Percentiles rank a stretch among this genome's conserved stretches.
These are phyloP conservation scores for Romanogobio albipinnatus DNA, from an alignment of 2,113 vertebrate species.

Conservation along the genomic window DNA sequence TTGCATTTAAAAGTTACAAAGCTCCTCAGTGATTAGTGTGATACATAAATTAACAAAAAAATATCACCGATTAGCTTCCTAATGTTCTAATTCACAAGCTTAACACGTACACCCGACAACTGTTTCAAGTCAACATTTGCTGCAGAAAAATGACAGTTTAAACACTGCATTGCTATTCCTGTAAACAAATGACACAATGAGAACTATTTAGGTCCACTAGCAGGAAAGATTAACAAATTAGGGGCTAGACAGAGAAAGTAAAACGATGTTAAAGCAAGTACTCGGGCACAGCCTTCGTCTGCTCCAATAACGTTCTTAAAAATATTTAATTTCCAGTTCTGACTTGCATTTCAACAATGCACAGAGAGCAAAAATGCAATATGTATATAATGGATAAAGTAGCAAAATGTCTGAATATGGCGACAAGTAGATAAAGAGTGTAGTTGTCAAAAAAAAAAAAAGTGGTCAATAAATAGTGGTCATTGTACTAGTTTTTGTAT, in stretches of 20 bases:
- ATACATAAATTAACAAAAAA: constrained; percentile 23
- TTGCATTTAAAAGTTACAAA: constrained; percentile 37
- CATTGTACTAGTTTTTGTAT: not conserved
- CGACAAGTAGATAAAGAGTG: not conserved
- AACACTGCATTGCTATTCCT: constrained; percentile 42
- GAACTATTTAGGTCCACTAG: constrained; percentile 13
- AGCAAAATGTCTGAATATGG: not conserved
- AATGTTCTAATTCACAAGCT: constrained; percentile 42
- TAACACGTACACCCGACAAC: not conserved
- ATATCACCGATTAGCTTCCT: not conserved
- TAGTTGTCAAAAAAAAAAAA: not conserved
- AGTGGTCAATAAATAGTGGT: not conserved
- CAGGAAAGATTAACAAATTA: not conserved
- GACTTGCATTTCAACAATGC: constrained; percentile 7
- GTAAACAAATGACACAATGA: constrained; percentile 47
- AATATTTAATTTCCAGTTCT: not conserved
- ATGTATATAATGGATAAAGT: not conserved
- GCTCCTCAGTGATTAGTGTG: constrained; percentile 2
- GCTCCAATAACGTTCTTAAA: not conserved
- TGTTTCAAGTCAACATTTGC: constrained; percentile 25
- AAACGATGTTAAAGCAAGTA: not conserved
- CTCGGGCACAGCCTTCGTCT: not conserved
- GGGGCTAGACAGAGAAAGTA: too few relatives aligned
- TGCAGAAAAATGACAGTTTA: constrained; percentile 37
- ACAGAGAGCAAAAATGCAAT: constrained; percentile 13